Evolutionary conservation across 2,888 invertebrate genomes (phyloP).

Genomic region (Drosophila rubida): DNA sequence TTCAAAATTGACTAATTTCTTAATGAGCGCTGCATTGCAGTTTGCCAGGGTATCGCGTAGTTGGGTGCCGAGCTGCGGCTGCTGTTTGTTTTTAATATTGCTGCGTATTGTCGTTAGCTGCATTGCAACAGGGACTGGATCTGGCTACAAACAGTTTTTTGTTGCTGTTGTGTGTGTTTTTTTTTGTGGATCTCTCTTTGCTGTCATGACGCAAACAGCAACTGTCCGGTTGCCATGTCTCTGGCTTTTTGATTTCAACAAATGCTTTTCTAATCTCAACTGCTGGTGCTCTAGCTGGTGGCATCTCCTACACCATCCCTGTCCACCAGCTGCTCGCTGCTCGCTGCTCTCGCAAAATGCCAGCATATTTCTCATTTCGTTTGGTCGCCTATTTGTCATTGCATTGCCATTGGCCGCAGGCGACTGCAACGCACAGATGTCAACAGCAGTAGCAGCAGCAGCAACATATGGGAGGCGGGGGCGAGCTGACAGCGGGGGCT

Average conservation of each 20-base stretch:
- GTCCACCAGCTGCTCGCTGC: background rate
- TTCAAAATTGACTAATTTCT: no score
- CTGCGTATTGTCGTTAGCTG: constrained; percentile 44
- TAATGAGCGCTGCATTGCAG: no score
- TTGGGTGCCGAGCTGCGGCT: background rate
- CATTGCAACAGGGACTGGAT: constrained; percentile 44
- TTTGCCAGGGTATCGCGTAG: constrained; percentile 11
- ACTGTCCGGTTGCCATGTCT: constrained; percentile 45
- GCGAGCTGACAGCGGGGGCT: background rate
- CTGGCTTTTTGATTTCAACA: constrained; percentile 76
- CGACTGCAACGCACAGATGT: constrained; percentile 66
- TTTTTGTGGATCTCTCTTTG: constrained; percentile 20
- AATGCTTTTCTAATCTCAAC: constrained; percentile 77
- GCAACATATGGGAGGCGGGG: background rate
- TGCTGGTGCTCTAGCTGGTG: constrained; percentile 42
- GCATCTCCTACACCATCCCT: background rate
- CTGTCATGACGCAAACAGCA: constrained; percentile 46
- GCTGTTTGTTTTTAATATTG: constrained; percentile 43
- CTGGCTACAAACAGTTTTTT: constrained; percentile 17
- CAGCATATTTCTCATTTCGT: constrained; percentile 77
- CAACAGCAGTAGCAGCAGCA: constrained; percentile 56
- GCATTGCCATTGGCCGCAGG: constrained; percentile 66
- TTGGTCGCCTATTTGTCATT: constrained; percentile 80
- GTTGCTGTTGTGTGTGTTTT: constrained; percentile 20
- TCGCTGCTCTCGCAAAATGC: constrained; percentile 28